Base-by-base conservation (phyloP, 2,888 invertebrate genomes). In the Cremastinae sp. region DNA sequence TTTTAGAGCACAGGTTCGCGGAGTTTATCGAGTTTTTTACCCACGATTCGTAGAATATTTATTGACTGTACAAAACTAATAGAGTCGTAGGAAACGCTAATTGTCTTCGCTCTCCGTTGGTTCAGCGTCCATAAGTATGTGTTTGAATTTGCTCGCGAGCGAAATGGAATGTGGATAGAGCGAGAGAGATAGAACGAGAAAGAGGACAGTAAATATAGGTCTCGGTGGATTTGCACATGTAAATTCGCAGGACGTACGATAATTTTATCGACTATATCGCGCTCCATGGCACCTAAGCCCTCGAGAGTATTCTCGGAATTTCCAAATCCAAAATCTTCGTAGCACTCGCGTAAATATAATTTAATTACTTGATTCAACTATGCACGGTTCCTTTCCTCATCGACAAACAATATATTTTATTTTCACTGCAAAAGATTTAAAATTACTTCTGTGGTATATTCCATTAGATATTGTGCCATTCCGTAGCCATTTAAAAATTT, bases 321-420 rank as follows among this genome's bases (percentile, higher is more conserved):
- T 62, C 47, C 22, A 28, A 69, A 41, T 28, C 18, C 43, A 14
- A 53, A 10, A 61, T 43, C 18, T 43, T 43, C 9, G 43, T 20
- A 54, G 53, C 65, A 70, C 69, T 61, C 53, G 75, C 78, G 80
- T 81, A 82, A 84, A 83, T 83, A 81, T 80, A 81, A 84, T 84
- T 82, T 82, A 83, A 83, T 83, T 83, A 82, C 80, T 82, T 81
- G 79, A 75, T 79, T 78, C 77, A 80, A 81, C 75, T 78, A 80
- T 49, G 68, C 74, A 70, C 69, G 78, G 78, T 78, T 69, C 69
- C 70, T 34, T 18, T 66, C 59, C 49, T 41, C 4, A 16, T 45
- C 36, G 8, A 4, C 8, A 16, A 5, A 28, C 28, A 28, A 5
- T 3, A 28, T 28, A 3, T 5, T 5, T 2, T 3, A 28, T 28